Evolutionary conservation across 1,140 invertebrate species (phyloP).

Genomic region (Notospermus geniculatus): DNA sequence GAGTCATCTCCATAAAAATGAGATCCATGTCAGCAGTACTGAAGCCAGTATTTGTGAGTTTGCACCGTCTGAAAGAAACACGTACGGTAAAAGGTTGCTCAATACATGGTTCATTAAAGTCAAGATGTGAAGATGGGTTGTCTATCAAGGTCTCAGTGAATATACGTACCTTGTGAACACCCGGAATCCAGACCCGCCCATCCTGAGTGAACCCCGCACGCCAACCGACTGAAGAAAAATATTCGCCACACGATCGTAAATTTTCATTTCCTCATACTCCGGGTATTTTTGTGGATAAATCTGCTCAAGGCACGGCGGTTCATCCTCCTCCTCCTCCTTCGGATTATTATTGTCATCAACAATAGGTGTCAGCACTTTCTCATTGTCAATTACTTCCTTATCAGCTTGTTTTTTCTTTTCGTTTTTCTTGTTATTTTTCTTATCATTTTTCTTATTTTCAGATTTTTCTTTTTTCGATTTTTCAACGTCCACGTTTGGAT

Average conservation of each 20-base stretch:
- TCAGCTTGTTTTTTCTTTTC: background rate
- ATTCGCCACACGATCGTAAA: slow-evolving; percentile 39
- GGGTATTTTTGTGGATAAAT: slow-evolving; percentile 40
- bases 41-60: slow-evolving; percentile 38
- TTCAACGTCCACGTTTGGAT: background rate
- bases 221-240: slow-evolving; percentile 42
- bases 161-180: slow-evolving; percentile 44
- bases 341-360: background rate
- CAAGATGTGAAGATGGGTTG: too few relatives aligned
- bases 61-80: slow-evolving; percentile 41
- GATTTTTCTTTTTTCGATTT: background rate
- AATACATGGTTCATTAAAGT: too few relatives aligned
- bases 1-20: slow-evolving; percentile 49
- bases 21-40: slow-evolving; percentile 50
- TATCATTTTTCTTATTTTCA: slow-evolving; percentile 12
- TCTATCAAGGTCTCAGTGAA: too few relatives aligned
- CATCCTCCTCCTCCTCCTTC: slow-evolving; percentile 1
- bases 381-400: slow-evolving; percentile 2
- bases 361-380: too few relatives aligned
- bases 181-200: slow-evolving; percentile 47
- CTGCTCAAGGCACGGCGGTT: slow-evolving; percentile 30
- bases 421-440: background rate
- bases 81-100: too few relatives aligned
- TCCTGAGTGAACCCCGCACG: slow-evolving; percentile 34
- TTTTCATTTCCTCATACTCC: slow-evolving; percentile 29